Percentiles rank a stretch among this genome's conserved stretches.
These are phyloP conservation scores for Meles meles DNA, from an alignment of 2,113 vertebrate species.

Conservation along the genomic window DNA sequence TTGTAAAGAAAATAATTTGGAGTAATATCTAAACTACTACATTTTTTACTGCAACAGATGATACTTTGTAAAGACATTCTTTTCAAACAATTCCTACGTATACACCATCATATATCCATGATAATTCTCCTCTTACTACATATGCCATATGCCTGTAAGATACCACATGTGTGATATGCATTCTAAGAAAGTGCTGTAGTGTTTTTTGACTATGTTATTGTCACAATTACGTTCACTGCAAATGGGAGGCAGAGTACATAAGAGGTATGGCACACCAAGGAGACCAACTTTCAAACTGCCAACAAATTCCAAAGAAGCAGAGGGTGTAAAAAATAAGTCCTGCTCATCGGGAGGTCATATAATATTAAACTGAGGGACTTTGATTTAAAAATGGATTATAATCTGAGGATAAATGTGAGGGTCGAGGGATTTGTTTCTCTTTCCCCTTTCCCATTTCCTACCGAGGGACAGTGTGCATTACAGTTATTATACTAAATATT, in stretches of 20 bases:
- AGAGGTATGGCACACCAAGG: neutral
- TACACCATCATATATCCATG: neutral
- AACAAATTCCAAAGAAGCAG: neutral
- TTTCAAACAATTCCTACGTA: neutral
- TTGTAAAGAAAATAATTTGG: neutral
- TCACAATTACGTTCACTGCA: neutral
- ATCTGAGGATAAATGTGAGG: neutral
- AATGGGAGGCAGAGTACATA: neutral
- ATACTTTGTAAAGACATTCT: neutral
- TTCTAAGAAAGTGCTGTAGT: neutral
- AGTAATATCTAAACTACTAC: neutral
- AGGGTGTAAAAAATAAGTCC: neutral
- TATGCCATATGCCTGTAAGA: neutral
- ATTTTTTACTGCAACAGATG: neutral
- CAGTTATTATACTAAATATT: neutral
- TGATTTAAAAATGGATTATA: neutral
- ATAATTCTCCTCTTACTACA: neutral
- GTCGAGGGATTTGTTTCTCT: neutral
- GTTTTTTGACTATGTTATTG: neutral
- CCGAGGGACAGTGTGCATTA: neutral
- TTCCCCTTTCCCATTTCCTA: neutral
- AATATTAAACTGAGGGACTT: neutral
- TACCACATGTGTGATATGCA: neutral
- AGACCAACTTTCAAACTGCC: neutral
- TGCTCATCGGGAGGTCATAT: neutral